Conservation (phyloP, 2,888 invertebrate species). For the Dicyrtomina minuta region DNA sequence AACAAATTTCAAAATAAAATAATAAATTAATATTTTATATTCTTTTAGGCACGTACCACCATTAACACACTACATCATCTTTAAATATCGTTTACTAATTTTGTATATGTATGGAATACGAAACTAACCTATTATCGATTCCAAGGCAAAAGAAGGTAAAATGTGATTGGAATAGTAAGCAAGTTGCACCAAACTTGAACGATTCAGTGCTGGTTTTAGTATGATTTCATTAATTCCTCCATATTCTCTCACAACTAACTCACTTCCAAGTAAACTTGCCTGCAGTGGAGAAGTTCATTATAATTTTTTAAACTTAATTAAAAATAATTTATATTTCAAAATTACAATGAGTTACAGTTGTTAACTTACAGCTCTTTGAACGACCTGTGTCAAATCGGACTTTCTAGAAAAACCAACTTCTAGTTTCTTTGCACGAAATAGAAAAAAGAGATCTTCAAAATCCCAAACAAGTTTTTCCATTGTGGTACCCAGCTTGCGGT, state of each 20-base stretch:
- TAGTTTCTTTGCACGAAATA: neutral
- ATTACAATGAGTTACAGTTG: no score
- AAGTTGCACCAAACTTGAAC: slow-evolving; percentile 8
- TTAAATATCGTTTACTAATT: no score
- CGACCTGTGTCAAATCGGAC: neutral
- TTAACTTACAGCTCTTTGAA: slow-evolving; percentile 14
- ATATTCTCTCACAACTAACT: no score
- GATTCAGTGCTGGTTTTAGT: neutral
- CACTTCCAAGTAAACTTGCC: no score
- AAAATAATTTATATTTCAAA: no score
- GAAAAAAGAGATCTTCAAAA: slow-evolving; percentile 1
- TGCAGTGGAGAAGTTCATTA: neutral
- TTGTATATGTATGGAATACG: neutral
- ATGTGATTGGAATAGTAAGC: slow-evolving; percentile 13
- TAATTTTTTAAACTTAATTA: neutral
- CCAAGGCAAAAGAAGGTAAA: slow-evolving; percentile 7
- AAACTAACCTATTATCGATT: slow-evolving; percentile 8
- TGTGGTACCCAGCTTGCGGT: neutral
- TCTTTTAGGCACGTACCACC: neutral
- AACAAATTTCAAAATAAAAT: neutral
- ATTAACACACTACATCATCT: neutral
- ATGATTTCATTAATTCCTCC: neutral
- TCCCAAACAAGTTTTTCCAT: neutral
- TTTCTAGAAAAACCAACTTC: slow-evolving; percentile 18
- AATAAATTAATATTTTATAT: neutral